Evolutionary conservation across 2,888 invertebrate species (phyloP), one percentile per base, ranked within the genome.

Genomic region (Synergus gifuensis): DNA sequence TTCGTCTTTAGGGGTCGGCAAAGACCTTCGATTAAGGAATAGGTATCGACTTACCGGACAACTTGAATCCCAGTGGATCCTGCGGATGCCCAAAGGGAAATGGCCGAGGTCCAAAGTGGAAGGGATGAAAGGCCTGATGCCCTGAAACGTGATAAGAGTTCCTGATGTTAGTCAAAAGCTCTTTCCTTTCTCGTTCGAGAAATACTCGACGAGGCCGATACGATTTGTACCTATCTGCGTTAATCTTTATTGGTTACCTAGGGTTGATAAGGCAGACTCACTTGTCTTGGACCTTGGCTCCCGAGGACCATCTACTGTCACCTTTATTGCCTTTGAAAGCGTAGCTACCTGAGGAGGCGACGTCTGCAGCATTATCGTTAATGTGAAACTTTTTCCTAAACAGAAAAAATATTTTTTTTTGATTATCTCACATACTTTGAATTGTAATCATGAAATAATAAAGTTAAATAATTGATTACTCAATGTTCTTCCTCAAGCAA

Each of bases 121-220:
- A 97, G 81, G 97, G 97, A 93, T 97, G 97, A 93, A 97, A 97
- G 83, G 96, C 96, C 89, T 96, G 97, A 91, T 97, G 97, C 83
- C 97, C 94, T 93, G 90, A 81, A 90, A 90, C 82, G 82, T 84
- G 83, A 84, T 63, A 82, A 76, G 44, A 77, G 14, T 64, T 77
- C 64, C 16, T 54, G 2, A 46, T 22, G 9, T 77, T n/a, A 64
- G 22, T 18, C 22, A 46, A 49, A 36, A 36, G 5, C 12, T 16
- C 28, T 54, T 49, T 36, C 5, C 49, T 54, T 2, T 12, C 28
- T 54, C 28, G n/a, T n/a, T 73, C n/a, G 22, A 49, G n/a, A 49
- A 49, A 4, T 49, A 28, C 69, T 73, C 66, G 66, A 22, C 16
- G 22, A 66, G 22, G 4, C 1, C 22, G 60, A 60, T 60, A 60